These are phyloP conservation scores for Apodemia mormo DNA, from an alignment of 2,888 invertebrate genomes.

Conservation along the genomic window DNA sequence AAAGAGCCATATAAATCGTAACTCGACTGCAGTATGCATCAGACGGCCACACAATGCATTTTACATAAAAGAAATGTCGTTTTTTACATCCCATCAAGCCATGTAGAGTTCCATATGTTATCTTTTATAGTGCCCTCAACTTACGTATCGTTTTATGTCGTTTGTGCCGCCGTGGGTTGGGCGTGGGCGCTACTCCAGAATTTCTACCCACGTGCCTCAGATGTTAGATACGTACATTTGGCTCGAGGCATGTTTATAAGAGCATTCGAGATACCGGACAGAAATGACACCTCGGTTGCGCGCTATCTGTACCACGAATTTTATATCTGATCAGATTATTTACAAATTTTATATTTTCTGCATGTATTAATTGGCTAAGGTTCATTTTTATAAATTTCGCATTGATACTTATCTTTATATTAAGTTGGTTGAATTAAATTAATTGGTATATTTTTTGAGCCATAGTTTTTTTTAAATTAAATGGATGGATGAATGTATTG, in stretches of 20 bases:
- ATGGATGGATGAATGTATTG: too few relatives aligned
- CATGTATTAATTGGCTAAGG: neutral
- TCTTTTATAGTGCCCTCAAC: constrained; percentile 65
- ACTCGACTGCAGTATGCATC: constrained; percentile 34
- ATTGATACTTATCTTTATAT: too few relatives aligned
- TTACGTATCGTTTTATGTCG: constrained; percentile 66
- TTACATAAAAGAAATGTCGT: constrained; percentile 63
- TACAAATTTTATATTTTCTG: neutral
- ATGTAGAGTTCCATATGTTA: constrained; percentile 52
- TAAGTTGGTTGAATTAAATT: too few relatives aligned
- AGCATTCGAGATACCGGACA: constrained; percentile 49
- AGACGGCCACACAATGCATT: constrained; percentile 54
- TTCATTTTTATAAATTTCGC: too few relatives aligned
- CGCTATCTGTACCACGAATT: constrained; percentile 46
- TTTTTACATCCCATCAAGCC: constrained; percentile 40
- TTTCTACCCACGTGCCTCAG: constrained; percentile 61
- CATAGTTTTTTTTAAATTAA: too few relatives aligned
- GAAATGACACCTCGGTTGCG: constrained; percentile 64
- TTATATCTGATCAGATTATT: constrained; percentile 31
- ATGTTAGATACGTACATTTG: constrained; percentile 63
- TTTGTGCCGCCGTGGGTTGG: constrained; percentile 38
- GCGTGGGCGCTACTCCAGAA: constrained; percentile 77
- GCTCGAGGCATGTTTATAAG: constrained; percentile 68
- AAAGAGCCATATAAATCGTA: constrained; percentile 39
- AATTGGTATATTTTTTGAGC: too few relatives aligned